A percentile compares a stretch with the other conserved stretches of the same genome.
Evolutionary conservation across 2,797 vertebrate species (phyloP).

Genomic region (Podargus strigoides): DNA sequence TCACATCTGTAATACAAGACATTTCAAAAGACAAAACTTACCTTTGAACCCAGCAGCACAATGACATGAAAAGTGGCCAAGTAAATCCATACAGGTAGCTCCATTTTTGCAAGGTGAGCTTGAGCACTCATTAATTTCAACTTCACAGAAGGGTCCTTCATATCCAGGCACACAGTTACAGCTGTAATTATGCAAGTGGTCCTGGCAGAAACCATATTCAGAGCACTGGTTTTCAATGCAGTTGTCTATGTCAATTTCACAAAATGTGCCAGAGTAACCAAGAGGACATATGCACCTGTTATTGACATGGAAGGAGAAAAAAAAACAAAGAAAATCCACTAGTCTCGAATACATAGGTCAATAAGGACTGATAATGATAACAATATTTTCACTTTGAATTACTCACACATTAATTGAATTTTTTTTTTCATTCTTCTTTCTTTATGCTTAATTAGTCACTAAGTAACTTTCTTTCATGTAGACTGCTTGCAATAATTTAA

Average conservation of each 20-base stretch:
- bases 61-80: constrained; percentile 75
- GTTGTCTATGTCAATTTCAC: constrained; percentile 73
- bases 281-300: constrained; percentile 77
- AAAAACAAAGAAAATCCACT: neutral
- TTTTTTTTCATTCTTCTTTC: neutral
- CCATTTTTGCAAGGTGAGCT: constrained; percentile 76
- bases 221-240: constrained; percentile 76
- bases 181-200: constrained; percentile 76
- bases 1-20: neutral
- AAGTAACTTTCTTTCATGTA: neutral
- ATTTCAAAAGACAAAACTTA: constrained; percentile 49
- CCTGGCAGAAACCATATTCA: constrained; percentile 73
- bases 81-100: constrained; percentile 76
- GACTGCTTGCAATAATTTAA: neutral
- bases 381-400: neutral
- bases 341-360: neutral
- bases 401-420: neutral
- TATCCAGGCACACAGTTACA: constrained; percentile 77
- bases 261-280: constrained; percentile 73
- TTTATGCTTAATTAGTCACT: neutral
- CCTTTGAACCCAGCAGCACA: constrained; percentile 79
- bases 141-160: constrained; percentile 78
- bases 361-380: neutral
- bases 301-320: neutral
- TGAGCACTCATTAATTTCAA: constrained; percentile 78